Conservation (phyloP, 2,888 invertebrate genomes). For the Epiblema foenella region DNA sequence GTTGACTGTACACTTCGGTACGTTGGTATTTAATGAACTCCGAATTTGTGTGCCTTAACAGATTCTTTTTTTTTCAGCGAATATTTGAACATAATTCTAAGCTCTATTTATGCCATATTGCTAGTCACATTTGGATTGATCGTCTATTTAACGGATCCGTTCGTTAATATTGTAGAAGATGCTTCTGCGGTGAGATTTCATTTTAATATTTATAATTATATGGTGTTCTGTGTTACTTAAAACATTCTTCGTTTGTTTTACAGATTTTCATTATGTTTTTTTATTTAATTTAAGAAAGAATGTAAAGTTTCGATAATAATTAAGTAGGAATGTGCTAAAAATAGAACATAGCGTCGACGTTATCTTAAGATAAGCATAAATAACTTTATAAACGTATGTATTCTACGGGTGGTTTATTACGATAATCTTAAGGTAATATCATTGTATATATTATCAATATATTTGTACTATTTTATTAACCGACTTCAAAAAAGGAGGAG, state of each 20-base stretch:
- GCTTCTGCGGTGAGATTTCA: constrained; percentile 80
- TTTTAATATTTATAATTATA: neutral
- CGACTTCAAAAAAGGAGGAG: too few relatives aligned
- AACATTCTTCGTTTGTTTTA: neutral
- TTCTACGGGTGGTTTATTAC: neutral
- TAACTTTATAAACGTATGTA: neutral
- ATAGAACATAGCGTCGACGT: neutral
- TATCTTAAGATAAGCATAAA: neutral
- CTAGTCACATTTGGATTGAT: constrained; percentile 88
- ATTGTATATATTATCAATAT: neutral
- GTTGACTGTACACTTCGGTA: too few relatives aligned
- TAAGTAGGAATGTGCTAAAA: neutral
- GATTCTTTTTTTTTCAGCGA: constrained; percentile 75
- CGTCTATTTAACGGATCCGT: constrained; percentile 86
- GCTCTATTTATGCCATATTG: constrained; percentile 88
- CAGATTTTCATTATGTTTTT: too few relatives aligned
- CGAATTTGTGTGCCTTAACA: neutral
- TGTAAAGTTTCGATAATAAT: too few relatives aligned
- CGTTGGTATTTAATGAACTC: too few relatives aligned
- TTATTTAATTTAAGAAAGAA: too few relatives aligned
- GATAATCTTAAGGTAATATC: neutral
- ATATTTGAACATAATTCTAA: constrained; percentile 85
- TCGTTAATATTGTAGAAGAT: constrained; percentile 57
- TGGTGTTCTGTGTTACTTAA: neutral
- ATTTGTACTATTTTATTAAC: neutral